Evolutionary conservation across 64 coral and sea anemone genomes (phyloP).

Genomic region (Anthopleura sola): DNA sequence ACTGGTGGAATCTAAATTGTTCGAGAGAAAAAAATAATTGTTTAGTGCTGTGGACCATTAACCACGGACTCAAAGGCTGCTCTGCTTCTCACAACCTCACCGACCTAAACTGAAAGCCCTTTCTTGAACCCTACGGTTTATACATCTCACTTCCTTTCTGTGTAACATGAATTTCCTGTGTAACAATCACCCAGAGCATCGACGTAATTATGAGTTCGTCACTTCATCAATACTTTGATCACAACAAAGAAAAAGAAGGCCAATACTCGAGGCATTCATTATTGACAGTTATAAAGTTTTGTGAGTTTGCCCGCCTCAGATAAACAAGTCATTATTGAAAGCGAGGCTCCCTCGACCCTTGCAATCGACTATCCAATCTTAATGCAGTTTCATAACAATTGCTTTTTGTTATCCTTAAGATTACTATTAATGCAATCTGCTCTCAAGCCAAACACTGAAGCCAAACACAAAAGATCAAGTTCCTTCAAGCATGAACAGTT

Average conservation of each 20-base stretch:
- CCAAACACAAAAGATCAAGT: not conserved
- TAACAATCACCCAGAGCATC: not conserved
- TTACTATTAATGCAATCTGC: not conserved
- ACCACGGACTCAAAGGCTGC: not conserved
- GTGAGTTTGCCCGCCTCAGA: not conserved
- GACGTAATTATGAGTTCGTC: not conserved
- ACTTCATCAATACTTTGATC: not conserved
- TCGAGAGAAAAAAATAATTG: not conserved
- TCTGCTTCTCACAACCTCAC: not conserved
- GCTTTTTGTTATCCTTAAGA: not conserved
- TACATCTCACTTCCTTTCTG: not conserved
- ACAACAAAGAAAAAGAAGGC: not conserved
- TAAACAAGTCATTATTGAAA: not conserved
- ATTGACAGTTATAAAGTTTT: not conserved
- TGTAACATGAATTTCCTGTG: not conserved
- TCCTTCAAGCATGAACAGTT: not conserved
- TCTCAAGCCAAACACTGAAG: not conserved
- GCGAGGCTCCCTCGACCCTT: not conserved
- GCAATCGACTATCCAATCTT: not conserved
- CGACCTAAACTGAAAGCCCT: not conserved
- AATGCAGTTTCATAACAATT: not conserved
- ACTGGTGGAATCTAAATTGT: constrained; percentile 8
- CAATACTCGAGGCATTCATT: not conserved
- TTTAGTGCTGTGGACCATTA: not conserved
- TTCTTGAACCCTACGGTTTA: not conserved